Evolutionary conservation across 2,113 vertebrate genomes (phyloP), one percentile per base, ranked within the genome.

Genomic region (Aplodontia rufa): DNA sequence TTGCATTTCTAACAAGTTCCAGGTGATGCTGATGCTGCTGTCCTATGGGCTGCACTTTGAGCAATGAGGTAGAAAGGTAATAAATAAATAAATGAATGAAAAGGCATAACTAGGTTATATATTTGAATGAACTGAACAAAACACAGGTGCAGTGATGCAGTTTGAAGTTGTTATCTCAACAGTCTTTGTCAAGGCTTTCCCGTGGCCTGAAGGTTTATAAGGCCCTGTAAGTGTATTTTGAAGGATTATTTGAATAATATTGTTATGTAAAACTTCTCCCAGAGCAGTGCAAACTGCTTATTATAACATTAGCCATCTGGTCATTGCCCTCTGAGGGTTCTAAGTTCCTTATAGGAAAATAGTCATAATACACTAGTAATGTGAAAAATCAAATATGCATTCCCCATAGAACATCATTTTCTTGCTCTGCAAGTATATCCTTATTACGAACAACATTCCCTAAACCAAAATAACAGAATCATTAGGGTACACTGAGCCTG

Each of bases 311-410:
- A 94, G 55, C 84, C 87, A 82, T 96, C 84, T 93, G 90, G 88
- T 92, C 80, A 87, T 90, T 93, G 49, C 60, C 88, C 76, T 96
- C 47, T 14, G 72, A 90, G 74, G 40, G 37, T 66, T 83, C 79
- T 96, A 91, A 90, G 96, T 95, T 97, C 47, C 89, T 96, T 83
- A 93, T 83, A 94, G 74, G 74, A 96, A 97, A 93, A 94, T 55
- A 80, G 55, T 83, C 93, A 89, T 94, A 87, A 95, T 94, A 86
- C 86, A n/a, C 32, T 80, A 87, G 55, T 88, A 94, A 94, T 83
- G 58, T 75, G 86, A 94, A 94, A 96, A 97, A 66, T 93, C 72
- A 82, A 69, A 86, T 88, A 71, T 51, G 20, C 49, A 10, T 35
- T 91, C 79, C 28, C 69, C 51, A 74, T 10, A 45, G 60, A 93